Conservation (phyloP, 2,888 invertebrate species). For the Tetropium fuscum region DNA sequence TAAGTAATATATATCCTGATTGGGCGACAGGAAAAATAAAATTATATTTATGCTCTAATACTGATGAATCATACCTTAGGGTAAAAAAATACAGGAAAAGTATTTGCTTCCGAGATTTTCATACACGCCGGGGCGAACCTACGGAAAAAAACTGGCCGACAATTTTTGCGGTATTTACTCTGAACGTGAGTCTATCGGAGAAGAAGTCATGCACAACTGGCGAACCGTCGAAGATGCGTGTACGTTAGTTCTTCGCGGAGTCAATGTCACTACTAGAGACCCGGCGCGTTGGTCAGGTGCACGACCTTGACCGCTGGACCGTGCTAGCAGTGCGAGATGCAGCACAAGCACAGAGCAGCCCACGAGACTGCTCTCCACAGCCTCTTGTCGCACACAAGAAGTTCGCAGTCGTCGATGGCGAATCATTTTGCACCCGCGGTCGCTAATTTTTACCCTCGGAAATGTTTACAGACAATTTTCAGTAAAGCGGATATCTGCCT, state of each 20-base stretch:
- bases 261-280: constrained; percentile 60
- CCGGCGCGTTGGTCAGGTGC: constrained; percentile 49
- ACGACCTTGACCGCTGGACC: constrained; percentile 61
- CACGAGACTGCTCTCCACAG: constrained; percentile 20
- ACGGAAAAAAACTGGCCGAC: background rate
- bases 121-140: background rate
- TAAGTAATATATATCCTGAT: no score
- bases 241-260: constrained; percentile 54
- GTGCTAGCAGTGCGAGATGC: constrained; percentile 45
- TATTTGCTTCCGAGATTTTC: background rate
- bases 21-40: no score
- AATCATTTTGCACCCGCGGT: constrained; percentile 17
- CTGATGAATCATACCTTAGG: constrained; percentile 1
- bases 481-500: no score
- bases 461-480: no score
- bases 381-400: constrained; percentile 18
- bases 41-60: no score
- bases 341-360: constrained; percentile 44
- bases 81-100: background rate
- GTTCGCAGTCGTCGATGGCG: constrained; percentile 5
- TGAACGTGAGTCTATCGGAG: constrained; percentile 14
- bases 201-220: constrained; percentile 33
- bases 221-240: constrained; percentile 44
- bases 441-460: no score
- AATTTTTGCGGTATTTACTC: constrained; percentile 3